These are phyloP conservation scores for Zaprionus camerounensis DNA, from an alignment of 1,140 invertebrate species.

Conservation along the genomic window DNA sequence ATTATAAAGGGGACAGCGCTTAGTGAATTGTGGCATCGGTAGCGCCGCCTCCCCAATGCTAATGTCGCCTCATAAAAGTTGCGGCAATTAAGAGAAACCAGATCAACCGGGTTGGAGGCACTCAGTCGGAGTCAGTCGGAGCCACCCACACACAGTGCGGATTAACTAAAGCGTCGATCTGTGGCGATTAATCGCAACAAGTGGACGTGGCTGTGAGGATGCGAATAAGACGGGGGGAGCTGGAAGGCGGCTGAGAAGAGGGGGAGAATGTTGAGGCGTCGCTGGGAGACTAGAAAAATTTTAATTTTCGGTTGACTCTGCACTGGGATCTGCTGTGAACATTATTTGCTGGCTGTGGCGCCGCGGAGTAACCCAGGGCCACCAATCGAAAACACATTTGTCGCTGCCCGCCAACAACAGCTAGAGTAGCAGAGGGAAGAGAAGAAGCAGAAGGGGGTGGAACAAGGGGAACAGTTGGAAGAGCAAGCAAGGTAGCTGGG, in stretches of 20 bases:
- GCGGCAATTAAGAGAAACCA: constrained; percentile 75
- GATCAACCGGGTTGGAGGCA: constrained; percentile 42
- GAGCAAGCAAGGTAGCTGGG: constrained; percentile 16
- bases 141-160: constrained; percentile 69
- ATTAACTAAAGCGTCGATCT: constrained; percentile 81
- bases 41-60: constrained; percentile 53
- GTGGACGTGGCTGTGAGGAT: constrained; percentile 37
- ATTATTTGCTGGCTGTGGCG: constrained; percentile 65
- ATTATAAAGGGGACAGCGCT: constrained; percentile 65
- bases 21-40: constrained; percentile 42
- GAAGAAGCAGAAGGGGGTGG: not conserved
- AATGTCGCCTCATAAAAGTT: constrained; percentile 65
- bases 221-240: not conserved
- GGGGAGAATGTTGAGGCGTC: constrained; percentile 16
- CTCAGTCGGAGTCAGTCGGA: not conserved
- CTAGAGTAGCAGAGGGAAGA: constrained; percentile 10
- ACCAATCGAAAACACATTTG: constrained; percentile 82
- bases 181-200: constrained; percentile 76
- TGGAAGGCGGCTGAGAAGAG: not conserved
- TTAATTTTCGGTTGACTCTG: constrained; percentile 49
- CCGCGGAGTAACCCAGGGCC: constrained; percentile 46
- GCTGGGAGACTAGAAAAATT: constrained; percentile 54
- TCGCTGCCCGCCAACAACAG: constrained; percentile 53
- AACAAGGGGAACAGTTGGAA: not conserved
- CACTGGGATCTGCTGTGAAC: constrained; percentile 31